Percentiles rank a stretch among this genome's conserved stretches.
phyloP scores from a whole-genome alignment of 2,113 vertebrate species.

The Prionailurus bengalensis region DNA sequence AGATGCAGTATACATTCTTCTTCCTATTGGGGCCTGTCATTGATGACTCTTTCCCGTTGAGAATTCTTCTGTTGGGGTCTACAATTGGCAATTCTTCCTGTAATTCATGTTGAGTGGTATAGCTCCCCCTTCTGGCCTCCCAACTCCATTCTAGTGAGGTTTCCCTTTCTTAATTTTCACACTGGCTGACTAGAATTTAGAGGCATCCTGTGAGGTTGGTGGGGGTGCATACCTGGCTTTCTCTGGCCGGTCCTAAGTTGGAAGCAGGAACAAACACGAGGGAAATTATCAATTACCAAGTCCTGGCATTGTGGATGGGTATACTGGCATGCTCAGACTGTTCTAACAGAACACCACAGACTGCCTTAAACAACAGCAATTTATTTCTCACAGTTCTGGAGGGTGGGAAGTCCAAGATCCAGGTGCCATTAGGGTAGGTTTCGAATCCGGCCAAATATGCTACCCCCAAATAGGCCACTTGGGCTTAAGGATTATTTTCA shows the following conservation, averaged over 20 bases:
- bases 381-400: not conserved
- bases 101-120: not conserved
- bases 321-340: not conserved
- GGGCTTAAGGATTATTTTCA: too few relatives aligned
- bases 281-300: too few relatives aligned
- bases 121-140: not conserved
- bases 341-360: not conserved
- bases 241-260: not conserved
- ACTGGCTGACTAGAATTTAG: not conserved
- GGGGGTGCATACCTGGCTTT: not conserved
- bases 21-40: not conserved
- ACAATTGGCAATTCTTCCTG: not conserved
- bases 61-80: not conserved
- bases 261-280: not conserved
- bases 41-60: not conserved
- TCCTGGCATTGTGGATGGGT: not conserved
- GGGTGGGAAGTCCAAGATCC: not conserved
- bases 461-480: not conserved
- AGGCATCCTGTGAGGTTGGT: not conserved
- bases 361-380: not conserved
- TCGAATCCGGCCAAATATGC: not conserved
- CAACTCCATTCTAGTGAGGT: not conserved
- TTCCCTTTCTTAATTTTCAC: not conserved
- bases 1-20: not conserved
- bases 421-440: not conserved